Percentiles rank a stretch among this genome's conserved stretches.
Conservation (phyloP, 92 coral and sea anemone genomes). For the Pocillopora meandrina region DNA sequence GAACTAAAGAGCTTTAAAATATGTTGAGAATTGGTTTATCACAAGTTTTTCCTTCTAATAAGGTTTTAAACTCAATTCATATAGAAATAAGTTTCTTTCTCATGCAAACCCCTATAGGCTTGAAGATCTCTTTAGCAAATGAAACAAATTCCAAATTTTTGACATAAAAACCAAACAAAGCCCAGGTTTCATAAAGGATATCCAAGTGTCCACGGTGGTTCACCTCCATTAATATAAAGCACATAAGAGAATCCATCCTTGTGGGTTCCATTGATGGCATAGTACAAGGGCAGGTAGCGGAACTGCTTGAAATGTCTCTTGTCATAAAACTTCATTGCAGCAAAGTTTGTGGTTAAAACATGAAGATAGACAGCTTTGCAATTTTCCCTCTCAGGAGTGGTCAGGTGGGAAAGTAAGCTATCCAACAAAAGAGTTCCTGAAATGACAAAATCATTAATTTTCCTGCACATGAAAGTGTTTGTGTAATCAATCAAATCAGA, state of each 20-base stretch:
- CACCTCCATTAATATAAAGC: conserved; percentile 94
- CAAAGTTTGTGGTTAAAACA: conserved; percentile 87
- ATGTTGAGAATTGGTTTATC: too few relatives aligned
- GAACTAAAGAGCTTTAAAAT: too few relatives aligned
- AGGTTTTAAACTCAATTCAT: too few relatives aligned
- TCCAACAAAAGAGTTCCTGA: conserved; percentile 87
- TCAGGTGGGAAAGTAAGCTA: conserved; percentile 85
- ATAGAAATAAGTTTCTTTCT: too few relatives aligned
- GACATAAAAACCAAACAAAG: background rate
- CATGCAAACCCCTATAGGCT: too few relatives aligned
- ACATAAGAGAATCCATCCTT: conserved; percentile 92
- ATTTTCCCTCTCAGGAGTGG: conserved; percentile 84
- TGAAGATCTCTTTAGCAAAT: too few relatives aligned
- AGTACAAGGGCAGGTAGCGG: conserved; percentile 91
- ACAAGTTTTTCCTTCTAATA: too few relatives aligned
- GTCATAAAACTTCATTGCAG: conserved; percentile 95
- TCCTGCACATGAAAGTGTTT: too few relatives aligned
- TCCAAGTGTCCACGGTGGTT: conserved; percentile 97
- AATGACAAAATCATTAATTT: background rate
- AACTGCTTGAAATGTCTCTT: conserved; percentile 76
- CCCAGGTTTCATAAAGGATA: conserved; percentile 80
- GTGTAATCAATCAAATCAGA: too few relatives aligned
- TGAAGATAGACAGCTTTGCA: conserved; percentile 98
- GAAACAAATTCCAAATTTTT: too few relatives aligned
- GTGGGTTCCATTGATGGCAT: conserved; percentile 90